Evolutionary conservation across 2,888 invertebrate species (phyloP).

Genomic region (Stegophylla sp.): DNA sequence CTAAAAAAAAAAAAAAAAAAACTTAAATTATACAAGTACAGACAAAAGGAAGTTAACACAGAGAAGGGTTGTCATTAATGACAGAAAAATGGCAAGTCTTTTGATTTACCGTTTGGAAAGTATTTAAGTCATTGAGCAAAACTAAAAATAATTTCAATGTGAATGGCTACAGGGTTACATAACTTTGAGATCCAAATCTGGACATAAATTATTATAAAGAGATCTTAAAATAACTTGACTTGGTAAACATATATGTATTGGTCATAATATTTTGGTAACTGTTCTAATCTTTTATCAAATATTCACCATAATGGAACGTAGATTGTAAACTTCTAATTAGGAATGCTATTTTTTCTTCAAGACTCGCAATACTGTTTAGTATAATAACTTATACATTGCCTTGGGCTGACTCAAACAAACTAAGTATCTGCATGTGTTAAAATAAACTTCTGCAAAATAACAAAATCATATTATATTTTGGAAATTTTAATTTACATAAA

Average conservation of each 20-base stretch:
- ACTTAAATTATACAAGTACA: slow-evolving; percentile 55
- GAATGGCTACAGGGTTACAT: slow-evolving; percentile 10
- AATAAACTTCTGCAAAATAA: slow-evolving; percentile 39
- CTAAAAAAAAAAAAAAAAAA: slow-evolving; percentile 51
- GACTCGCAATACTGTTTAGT: slow-evolving; percentile 56
- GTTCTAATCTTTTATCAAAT: slow-evolving; percentile 44
- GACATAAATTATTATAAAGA: slow-evolving; percentile 23
- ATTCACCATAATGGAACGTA: slow-evolving; percentile 39
- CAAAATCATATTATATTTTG: not conserved
- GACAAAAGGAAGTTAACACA: slow-evolving; percentile 46
- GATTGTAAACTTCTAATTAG: slow-evolving; percentile 45
- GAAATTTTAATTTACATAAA: too few relatives aligned
- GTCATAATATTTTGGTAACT: slow-evolving; percentile 55
- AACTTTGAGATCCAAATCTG: slow-evolving; percentile 41
- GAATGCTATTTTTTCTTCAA: slow-evolving; percentile 49
- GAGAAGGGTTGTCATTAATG: slow-evolving; percentile 26
- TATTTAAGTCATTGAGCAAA: slow-evolving; percentile 47
- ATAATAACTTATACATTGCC: slow-evolving; percentile 45
- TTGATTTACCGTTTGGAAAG: slow-evolving; percentile 42
- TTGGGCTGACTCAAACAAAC: slow-evolving; percentile 39
- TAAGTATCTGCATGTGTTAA: slow-evolving; percentile 44
- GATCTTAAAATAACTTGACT: slow-evolving; percentile 50
- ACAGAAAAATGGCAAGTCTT: slow-evolving; percentile 53
- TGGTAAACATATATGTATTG: slow-evolving; percentile 47
- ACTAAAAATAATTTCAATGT: slow-evolving; percentile 36